A percentile compares a stretch with the other conserved stretches of the same genome.
Conservation (phyloP, 2,888 invertebrate species). For the Coronaproctus castanopsis region DNA sequence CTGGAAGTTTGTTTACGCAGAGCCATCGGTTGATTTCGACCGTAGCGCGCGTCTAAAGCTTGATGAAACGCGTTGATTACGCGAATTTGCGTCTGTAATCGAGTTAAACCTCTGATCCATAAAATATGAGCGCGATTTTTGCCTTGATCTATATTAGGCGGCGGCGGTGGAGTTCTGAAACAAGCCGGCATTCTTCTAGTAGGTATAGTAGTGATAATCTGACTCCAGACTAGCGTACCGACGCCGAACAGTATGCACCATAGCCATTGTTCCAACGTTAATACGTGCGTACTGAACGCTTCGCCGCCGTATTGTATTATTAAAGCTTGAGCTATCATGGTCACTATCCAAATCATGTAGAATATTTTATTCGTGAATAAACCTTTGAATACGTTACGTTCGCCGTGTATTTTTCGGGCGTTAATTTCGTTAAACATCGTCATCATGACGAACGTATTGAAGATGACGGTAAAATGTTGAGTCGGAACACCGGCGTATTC, state of each 20-base stretch:
- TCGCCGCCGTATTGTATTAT: slow-evolving; percentile 36
- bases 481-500: slow-evolving; percentile 16
- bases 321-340: slow-evolving; percentile 34
- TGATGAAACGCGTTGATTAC: slow-evolving; percentile 20
- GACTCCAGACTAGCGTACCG: slow-evolving; percentile 36
- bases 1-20: slow-evolving; percentile 6
- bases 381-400: slow-evolving; percentile 39
- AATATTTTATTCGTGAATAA: slow-evolving; percentile 37
- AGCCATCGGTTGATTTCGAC: slow-evolving; percentile 6
- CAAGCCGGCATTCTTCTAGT: slow-evolving; percentile 37
- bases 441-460: slow-evolving; percentile 45
- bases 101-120: slow-evolving; percentile 40
- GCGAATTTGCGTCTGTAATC: slow-evolving; percentile 34
- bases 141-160: neutral
- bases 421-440: slow-evolving; percentile 46
- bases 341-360: slow-evolving; percentile 36
- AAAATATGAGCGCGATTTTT: slow-evolving; percentile 34
- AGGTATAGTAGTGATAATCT: slow-evolving; percentile 36
- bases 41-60: slow-evolving; percentile 9
- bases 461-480: slow-evolving; percentile 42
- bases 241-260: slow-evolving; percentile 38
- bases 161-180: slow-evolving; percentile 76
- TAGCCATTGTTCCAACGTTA: slow-evolving; percentile 36
- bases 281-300: slow-evolving; percentile 33
- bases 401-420: slow-evolving; percentile 41